Base-by-base conservation (phyloP, 2,888 invertebrate genomes). In the Ophraella communa region DNA sequence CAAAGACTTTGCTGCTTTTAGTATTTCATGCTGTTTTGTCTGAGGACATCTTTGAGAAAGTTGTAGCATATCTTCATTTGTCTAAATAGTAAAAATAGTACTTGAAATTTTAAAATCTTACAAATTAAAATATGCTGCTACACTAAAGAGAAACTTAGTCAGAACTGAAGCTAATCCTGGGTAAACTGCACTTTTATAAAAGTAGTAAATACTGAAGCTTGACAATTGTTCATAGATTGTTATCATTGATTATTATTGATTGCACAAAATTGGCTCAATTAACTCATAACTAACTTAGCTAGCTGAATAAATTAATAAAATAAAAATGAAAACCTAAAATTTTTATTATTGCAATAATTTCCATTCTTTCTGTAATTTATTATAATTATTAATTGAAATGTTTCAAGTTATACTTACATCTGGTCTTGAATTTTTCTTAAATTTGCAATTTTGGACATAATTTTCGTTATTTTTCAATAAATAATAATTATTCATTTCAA, bases 1-100 rank as follows among this genome's bases (percentile, higher is more conserved):
- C 27, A 84, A 67, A 0, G 82, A 80, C 73, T 82, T 83, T 0
- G 84, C 84, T 3, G 83, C 82, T 71, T 80, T 81, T 45, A 83
- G 63, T 3, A 84, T 80, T 66, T 83, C 82, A 1, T 72, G 73
- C 61, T 79, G 74, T 53, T 72, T 74, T 10, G 70, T 62, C 42
- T 66, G 62, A 1, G 64, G 71, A 57, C 55, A 66, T 14, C 69
- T 64, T n/a, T 65, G 62, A 45, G 68, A 66, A 1, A 62, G 33
- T 52, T 66, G 70, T 1, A 66, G 53, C 2, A 61, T 54, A 27
- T 72, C 69, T 21, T 65, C 67, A 33, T 67, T 69, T 11, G 72
- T 51, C 68, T 66, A 49, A 23, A 23, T 56, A 8, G 14, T n/a
- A n/a, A n/a, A 39, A 17, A 54, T 3, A 4, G 5, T 35, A 11